Conservation (phyloP, 2,888 invertebrate species). For the Apantesis nais region DNA sequence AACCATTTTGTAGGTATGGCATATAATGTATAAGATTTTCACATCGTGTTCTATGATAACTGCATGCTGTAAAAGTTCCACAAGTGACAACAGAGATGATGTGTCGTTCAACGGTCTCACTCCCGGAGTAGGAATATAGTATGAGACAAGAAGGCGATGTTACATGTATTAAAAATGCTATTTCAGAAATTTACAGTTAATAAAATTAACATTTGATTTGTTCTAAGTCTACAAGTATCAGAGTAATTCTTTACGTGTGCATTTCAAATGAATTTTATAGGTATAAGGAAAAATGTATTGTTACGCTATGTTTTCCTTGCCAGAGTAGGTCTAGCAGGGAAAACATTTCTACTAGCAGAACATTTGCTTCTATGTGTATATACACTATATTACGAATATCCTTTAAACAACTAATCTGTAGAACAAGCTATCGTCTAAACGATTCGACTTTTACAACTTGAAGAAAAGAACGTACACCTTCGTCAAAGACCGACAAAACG, state of each 20-base stretch:
- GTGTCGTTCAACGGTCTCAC: background rate
- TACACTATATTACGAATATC: too few relatives aligned
- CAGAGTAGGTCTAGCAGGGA: too few relatives aligned
- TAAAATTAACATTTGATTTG: background rate
- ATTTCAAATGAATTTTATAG: background rate
- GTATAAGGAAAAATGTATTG: slow-evolving; percentile 28
- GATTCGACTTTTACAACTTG: too few relatives aligned
- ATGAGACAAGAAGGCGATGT: background rate
- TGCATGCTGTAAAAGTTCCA: too few relatives aligned
- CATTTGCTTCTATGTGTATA: background rate
- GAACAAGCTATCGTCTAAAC: too few relatives aligned
- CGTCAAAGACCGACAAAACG: too few relatives aligned
- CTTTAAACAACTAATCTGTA: background rate
- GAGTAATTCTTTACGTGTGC: slow-evolving; percentile 2
- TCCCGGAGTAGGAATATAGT: background rate
- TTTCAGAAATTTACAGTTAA: too few relatives aligned
- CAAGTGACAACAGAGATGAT: background rate
- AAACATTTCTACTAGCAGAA: background rate
- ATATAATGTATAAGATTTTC: too few relatives aligned
- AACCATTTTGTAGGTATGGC: too few relatives aligned
- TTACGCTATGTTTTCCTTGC: slow-evolving; percentile 23
- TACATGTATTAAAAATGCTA: background rate
- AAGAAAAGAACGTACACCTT: too few relatives aligned
- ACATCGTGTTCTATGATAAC: too few relatives aligned
- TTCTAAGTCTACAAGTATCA: background rate